Percentiles rank a stretch among this genome's conserved stretches.
Conservation (phyloP, 1,140 invertebrate genomes). For the Cydia amplana region DNA sequence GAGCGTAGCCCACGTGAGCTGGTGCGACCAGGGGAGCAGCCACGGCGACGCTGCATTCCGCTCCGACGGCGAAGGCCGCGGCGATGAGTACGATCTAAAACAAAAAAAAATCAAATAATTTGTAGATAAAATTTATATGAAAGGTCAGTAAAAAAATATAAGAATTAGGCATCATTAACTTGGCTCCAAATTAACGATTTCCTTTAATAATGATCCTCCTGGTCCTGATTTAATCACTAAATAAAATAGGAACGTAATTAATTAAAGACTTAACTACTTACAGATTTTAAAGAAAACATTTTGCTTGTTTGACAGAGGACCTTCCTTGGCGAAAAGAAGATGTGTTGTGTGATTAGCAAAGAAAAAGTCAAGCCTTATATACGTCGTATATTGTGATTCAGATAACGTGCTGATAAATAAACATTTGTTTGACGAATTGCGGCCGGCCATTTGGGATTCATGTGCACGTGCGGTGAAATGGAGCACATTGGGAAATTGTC, state of each 20-base stretch:
- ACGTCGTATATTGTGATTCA: conserved; percentile 71
- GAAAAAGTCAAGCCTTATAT: conserved; percentile 69
- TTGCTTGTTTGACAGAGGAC: conserved; percentile 66
- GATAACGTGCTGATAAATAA: conserved; percentile 63
- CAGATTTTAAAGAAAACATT: conserved; percentile 76
- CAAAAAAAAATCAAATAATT: conserved; percentile 25
- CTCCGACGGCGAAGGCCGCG: conserved; percentile 61
- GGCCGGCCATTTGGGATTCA: conserved; percentile 69
- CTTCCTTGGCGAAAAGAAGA: conserved; percentile 71
- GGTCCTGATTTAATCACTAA: too few relatives aligned
- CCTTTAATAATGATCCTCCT: too few relatives aligned
- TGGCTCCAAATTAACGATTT: too few relatives aligned
- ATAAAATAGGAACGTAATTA: too few relatives aligned
- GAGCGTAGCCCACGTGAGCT: conserved; percentile 67
- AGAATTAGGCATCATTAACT: too few relatives aligned
- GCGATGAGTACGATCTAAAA: conserved; percentile 70
- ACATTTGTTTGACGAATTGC: conserved; percentile 73
- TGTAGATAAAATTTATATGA: conserved; percentile 1
- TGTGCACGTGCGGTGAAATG: conserved; percentile 67
- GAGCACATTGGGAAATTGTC: conserved; percentile 71
- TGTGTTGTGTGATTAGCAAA: conserved; percentile 58
- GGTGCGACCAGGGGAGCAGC: conserved; percentile 62
- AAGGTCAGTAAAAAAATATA: too few relatives aligned
- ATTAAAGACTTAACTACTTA: conserved; percentile 42
- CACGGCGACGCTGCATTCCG: conserved; percentile 68